These are phyloP conservation scores for Bubalus kerabau DNA, from an alignment of 2,113 vertebrate genomes.

Conservation along the genomic window DNA sequence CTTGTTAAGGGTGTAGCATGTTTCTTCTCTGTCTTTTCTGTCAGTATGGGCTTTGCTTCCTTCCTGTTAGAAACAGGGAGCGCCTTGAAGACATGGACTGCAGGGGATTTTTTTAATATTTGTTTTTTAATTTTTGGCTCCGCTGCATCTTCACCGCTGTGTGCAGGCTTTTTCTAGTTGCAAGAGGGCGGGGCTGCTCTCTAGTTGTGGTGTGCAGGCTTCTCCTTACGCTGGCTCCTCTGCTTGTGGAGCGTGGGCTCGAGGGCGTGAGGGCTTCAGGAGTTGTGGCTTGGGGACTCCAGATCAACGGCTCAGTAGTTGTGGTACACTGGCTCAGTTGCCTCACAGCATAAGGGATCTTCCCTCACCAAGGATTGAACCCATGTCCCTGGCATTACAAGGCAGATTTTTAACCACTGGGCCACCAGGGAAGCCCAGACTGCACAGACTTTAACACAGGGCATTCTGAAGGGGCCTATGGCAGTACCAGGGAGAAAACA, in stretches of 20 bases:
- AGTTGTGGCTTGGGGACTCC: background rate
- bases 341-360: background rate
- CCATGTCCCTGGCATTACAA: background rate
- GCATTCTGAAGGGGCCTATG: background rate
- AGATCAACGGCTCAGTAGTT: background rate
- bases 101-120: background rate
- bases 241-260: background rate
- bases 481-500: background rate
- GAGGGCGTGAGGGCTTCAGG: rapidly evolving
- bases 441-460: background rate
- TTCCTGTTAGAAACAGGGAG: background rate
- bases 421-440: background rate
- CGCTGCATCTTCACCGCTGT: background rate
- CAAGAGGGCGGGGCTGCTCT: background rate
- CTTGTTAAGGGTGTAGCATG: background rate
- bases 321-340: rapidly evolving
- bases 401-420: background rate
- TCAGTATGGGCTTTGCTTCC: background rate
- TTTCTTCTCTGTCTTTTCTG: background rate
- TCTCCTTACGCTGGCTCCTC: background rate
- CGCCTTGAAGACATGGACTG: background rate
- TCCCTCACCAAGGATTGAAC: background rate
- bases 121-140: background rate
- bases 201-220: rapidly evolving
- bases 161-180: background rate